A percentile compares a stretch with the other conserved stretches of the same genome.
These are phyloP conservation scores for Yponomeuta sedellus DNA, from an alignment of 2,888 invertebrate genomes.

Conservation along the genomic window DNA sequence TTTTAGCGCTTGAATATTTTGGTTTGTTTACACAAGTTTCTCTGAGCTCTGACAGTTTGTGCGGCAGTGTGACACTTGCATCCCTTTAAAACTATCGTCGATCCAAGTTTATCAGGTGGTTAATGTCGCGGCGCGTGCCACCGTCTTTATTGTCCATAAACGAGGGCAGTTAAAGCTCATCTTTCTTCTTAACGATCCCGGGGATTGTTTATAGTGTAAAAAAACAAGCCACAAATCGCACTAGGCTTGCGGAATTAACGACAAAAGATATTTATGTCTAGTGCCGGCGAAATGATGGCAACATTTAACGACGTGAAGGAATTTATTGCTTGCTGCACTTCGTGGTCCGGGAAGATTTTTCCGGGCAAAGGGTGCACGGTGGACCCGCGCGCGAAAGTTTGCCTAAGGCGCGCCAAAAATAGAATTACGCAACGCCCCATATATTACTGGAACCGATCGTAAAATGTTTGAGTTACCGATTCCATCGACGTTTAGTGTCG, in stretches of 20 bases:
- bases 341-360: neutral
- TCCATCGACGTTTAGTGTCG: constrained; percentile 65
- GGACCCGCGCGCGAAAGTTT: constrained; percentile 11
- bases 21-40: neutral
- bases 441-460: constrained; percentile 64
- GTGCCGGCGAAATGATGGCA: constrained; percentile 26
- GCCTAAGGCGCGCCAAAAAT: constrained; percentile 34
- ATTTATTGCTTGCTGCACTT: constrained; percentile 4
- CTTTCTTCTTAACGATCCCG: constrained; percentile 72
- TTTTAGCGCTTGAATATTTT: neutral
- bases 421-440: constrained; percentile 67
- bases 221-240: constrained; percentile 52
- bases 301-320: constrained; percentile 14
- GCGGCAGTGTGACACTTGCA: neutral
- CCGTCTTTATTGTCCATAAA: constrained; percentile 72
- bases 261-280: constrained; percentile 60
- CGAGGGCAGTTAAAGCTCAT: constrained; percentile 68
- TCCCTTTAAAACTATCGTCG: constrained; percentile 31
- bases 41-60: neutral
- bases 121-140: constrained; percentile 60
- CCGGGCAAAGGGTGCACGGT: neutral
- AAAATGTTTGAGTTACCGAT: constrained; percentile 71
- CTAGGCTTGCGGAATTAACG: constrained; percentile 51
- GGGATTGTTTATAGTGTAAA: constrained; percentile 72
- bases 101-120: constrained; percentile 44